Base-by-base conservation (phyloP, 2,113 vertebrate genomes). In the Panthera leo region DNA sequence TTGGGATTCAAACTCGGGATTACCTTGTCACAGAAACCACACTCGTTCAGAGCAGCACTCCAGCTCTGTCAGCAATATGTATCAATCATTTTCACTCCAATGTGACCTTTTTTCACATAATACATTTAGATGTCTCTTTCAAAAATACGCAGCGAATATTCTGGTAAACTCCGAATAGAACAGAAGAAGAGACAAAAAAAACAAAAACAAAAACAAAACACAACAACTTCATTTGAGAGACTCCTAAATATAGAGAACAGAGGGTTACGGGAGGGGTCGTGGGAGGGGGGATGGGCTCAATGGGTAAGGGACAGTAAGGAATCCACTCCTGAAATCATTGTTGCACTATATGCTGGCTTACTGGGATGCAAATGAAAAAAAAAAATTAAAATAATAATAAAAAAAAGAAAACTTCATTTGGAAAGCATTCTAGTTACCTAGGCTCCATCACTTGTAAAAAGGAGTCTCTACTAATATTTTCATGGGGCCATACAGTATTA, bases 1-100 rank as follows among this genome's bases (percentile, higher is more conserved):
- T 0, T 1, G n/a, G 8, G 53, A 4, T 5, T 29, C 9, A 79
- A 13, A 31, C 8, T 31, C 21, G 19, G 67, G 9, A 31, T 21
- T 2, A 61, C 53, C 63, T 14, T 2, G 27, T 10, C 42, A 31
- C 42, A 16, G 75, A 48, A 27, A 6, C 27, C 79, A 5, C 5
- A 4, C 68, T 51, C 15, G 11, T 14, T 36, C 31, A 0, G 10
- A 42, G 12, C 7, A 12, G 2, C 39, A n/a, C 11, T 11, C 19
- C 10, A n/a, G 39, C 55, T 45, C 55, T 13, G 23, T 5, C 67
- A 14, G 39, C 36, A 27, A 25, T 11, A 8, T 31, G 5, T 42
- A n/a, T 13, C 15, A 42, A 15, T 42, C 13, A 2, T 36, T 42
- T 73, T 58, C 18, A 80, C 34, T 21, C 61, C 27, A 3, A 18